phyloP scores from a whole-genome alignment of 2,888 invertebrate species.

The Isotomurus palustris region DNA sequence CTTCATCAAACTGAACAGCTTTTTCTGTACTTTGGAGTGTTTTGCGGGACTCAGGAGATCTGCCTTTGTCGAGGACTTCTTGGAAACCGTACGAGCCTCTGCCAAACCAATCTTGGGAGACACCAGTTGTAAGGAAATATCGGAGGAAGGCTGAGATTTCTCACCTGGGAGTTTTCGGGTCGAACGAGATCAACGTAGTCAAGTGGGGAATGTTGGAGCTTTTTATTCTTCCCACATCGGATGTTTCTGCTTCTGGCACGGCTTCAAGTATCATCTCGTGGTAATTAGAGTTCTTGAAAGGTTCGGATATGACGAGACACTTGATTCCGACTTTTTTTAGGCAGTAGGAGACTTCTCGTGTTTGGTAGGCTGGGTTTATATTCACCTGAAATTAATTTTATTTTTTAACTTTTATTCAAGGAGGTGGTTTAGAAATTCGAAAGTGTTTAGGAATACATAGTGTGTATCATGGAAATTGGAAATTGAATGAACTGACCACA shows the following conservation, averaged over 20 bases:
- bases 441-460: no score
- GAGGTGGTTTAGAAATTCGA: no score
- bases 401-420: no score
- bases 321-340: conserved; percentile 66
- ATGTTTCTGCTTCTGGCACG: conserved; percentile 57
- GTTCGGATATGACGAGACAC: conserved; percentile 62
- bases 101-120: conserved; percentile 7
- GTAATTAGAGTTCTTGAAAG: conserved; percentile 63
- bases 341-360: conserved; percentile 65
- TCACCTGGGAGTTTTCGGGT: conserved; percentile 54
- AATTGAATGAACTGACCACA: conserved; percentile 62
- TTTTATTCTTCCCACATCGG: conserved; percentile 54
- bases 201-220: conserved; percentile 46
- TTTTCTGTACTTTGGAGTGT: conserved; percentile 53
- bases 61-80: conserved; percentile 52
- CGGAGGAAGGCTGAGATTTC: background rate
- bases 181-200: conserved; percentile 45
- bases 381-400: conserved; percentile 60
- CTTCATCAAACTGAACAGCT: conserved; percentile 61
- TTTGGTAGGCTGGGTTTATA: conserved; percentile 70
- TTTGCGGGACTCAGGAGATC: conserved; percentile 48
- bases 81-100: conserved; percentile 53
- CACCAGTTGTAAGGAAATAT: background rate
- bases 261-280: conserved; percentile 60
- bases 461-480: no score